Evolutionary conservation across 2,113 vertebrate genomes (phyloP), one percentile per base, ranked within the genome.

Genomic region (Perca flavescens): DNA sequence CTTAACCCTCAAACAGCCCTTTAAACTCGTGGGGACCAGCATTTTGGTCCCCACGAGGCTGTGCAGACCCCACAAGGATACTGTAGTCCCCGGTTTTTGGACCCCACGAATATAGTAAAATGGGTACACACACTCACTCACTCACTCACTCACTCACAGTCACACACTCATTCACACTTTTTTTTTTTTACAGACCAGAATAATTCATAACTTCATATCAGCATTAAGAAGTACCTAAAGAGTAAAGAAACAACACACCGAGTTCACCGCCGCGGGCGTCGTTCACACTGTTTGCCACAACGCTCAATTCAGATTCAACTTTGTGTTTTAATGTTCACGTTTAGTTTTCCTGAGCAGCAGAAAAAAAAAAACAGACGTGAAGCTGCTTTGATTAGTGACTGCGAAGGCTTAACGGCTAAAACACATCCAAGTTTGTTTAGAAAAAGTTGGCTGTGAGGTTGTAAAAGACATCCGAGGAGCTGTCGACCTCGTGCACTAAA

Each of bases 151-250:
- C 71, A 19, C 58, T n/a, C 74, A 12, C 77, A 1, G 14, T 43
- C 74, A 82, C 74, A 54, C 79, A 76, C 14, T 28, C 85, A 88
- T 61, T 62, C 81, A 88, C 67, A 81, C 77, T 4, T 34, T 68
- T 82, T 89, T 74, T 76, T 82, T 86, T 92, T 56, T 86, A 92
- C 89, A 94, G 83, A 93, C 90, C 86, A 87, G 81, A 93, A 88
- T 70, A 93, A 83, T 79, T 92, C 85, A 87, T 83, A 87, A 94
- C 92, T 94, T 93, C 89, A 94, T 92, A 84, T 93, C 90, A 91
- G 92, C 92, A 91, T 84, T 91, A 80, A 91, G 69, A 90, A 94
- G 93, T 95, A 95, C 93, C 93, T 86, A 94, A 85, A 91, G 89
- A 93, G 84, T 62, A 88, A 86, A 91, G 75, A 86, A 86, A 88